These are phyloP conservation scores for Stichodactyla mertensii DNA, from an alignment of 64 coral and sea anemone species.

Conservation along the genomic window DNA sequence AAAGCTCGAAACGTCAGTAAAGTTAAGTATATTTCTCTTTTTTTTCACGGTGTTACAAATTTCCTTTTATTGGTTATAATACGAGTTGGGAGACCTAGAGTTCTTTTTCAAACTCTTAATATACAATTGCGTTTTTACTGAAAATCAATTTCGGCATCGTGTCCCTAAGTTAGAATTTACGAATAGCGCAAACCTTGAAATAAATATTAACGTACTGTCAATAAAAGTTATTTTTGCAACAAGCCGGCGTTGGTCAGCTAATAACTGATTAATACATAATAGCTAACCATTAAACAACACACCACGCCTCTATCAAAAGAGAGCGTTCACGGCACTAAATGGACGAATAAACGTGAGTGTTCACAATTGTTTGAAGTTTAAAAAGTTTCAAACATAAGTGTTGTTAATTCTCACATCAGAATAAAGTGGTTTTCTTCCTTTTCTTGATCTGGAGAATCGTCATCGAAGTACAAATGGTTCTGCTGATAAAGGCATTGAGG, in stretches of 20 bases:
- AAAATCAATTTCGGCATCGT: no score
- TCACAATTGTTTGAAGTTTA: no score
- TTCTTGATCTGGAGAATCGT: neutral
- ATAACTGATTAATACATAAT: neutral
- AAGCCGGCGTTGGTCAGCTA: neutral
- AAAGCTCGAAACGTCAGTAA: no score
- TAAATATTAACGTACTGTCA: neutral
- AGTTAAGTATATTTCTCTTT: no score
- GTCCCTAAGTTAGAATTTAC: neutral
- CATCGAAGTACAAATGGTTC: slow-evolving; percentile 17
- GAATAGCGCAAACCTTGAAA: neutral
- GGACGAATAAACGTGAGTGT: no score
- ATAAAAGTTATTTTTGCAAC: neutral
- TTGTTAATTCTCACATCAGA: neutral
- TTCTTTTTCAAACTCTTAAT: no score
- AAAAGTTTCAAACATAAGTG: neutral
- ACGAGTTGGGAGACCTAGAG: no score
- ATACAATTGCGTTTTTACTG: no score
- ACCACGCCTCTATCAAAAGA: neutral
- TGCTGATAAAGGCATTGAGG: slow-evolving; percentile 61
- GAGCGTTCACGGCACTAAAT: no score
- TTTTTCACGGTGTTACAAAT: no score
- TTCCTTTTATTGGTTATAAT: no score
- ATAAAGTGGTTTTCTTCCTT: neutral
- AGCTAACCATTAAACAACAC: neutral